Base-by-base conservation (phyloP, 2,113 vertebrate genomes). In the Amblyopsis rosae region DNA sequence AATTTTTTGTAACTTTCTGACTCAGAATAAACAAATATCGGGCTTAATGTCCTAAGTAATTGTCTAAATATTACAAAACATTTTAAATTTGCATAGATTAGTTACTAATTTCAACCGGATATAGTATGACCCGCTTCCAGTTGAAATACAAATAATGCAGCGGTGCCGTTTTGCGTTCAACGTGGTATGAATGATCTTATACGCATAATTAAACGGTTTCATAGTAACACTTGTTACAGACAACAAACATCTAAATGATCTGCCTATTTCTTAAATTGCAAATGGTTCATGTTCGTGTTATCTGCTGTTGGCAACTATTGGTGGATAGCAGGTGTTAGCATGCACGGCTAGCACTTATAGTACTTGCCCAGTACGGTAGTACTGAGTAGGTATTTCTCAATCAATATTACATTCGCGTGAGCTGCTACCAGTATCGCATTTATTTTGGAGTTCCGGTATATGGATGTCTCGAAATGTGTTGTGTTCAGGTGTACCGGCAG, bases 131-230 rank as follows among this genome's bases (percentile, higher is more conserved):
- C 0, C 13, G 3, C 68, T 82, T 85, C 85, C 85, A 81, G 75
- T 60, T 59, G 5, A 66, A 82, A 75, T 87, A 86, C 80, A 70
- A 89, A 84, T 6, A 9, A 86, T 86, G 84, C 75, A 84, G 76
- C 83, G 81, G 62, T 59, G 75, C 67, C 1, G 62, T 67, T 70
- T 67, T 77, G 67, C 65, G 69, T 71, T 46, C 3, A 83, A 55
- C 79, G 85, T 85, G 86, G 87, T 89, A 84, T 62, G 82, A 68
- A 56, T 46, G 9, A 2, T 47, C 35, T 41, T 41, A 41, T 41
- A 41, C 35, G 7, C 35, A 41, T 7, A 41, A 6, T 6, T 5
- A 7, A 41, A 41, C 7, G 7, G 6, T 41, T 41, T 41, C 5
- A 0, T 41, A 8, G 35, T 8, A 41, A 6, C 1, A 4, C 0